A percentile compares a stretch with the other conserved stretches of the same genome.
Conservation (phyloP, 2,888 invertebrate genomes). For the Ligdia adustata region DNA sequence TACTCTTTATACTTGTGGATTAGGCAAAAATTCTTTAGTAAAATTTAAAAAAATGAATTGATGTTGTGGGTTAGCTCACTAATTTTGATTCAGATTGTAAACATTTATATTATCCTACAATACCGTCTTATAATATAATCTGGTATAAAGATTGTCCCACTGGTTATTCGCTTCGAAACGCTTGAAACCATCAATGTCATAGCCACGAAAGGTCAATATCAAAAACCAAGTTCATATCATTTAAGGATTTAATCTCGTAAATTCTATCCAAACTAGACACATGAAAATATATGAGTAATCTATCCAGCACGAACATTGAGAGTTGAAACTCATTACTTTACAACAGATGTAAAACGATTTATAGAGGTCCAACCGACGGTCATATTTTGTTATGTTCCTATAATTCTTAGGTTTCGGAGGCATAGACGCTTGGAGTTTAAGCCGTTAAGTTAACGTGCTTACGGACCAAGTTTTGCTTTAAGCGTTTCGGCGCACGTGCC, state of each 20-base stretch:
- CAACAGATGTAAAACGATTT: conserved; percentile 79
- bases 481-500: conserved; percentile 51
- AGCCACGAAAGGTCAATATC: too few relatives aligned
- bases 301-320: conserved; percentile 68
- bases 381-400: conserved; percentile 78
- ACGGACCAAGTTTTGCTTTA: conserved; percentile 44
- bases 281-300: conserved; percentile 64
- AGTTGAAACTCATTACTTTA: conserved; percentile 82
- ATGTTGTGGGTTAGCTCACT: too few relatives aligned
- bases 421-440: conserved; percentile 37
- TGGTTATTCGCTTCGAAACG: too few relatives aligned
- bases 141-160: too few relatives aligned
- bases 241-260: conserved; percentile 18
- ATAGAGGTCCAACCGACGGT: conserved; percentile 67
- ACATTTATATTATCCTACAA: too few relatives aligned
- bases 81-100: too few relatives aligned
- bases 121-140: too few relatives aligned
- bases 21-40: too few relatives aligned
- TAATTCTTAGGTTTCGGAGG: conserved; percentile 63
- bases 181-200: too few relatives aligned
- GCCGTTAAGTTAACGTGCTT: conserved; percentile 39
- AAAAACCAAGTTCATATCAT: too few relatives aligned
- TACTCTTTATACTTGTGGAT: too few relatives aligned
- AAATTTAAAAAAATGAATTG: too few relatives aligned
- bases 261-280: conserved; percentile 38